Evolutionary conservation across 2,797 vertebrate genomes (phyloP), one percentile per base, ranked within the genome.

Genomic region (Pithecia hirsuta): DNA sequence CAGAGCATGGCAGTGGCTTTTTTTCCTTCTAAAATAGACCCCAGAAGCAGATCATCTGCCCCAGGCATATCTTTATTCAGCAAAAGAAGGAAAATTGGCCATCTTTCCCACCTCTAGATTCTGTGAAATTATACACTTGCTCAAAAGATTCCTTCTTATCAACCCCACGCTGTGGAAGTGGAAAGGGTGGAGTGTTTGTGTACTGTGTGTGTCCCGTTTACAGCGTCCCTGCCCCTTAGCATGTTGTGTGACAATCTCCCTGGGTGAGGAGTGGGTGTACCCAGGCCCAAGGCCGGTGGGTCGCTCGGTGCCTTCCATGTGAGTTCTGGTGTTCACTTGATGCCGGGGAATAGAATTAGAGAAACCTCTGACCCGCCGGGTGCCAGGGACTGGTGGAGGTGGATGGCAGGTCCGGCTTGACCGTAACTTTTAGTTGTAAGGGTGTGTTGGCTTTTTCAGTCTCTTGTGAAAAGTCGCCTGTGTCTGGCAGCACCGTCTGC

Each of bases 1-100:
- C 90, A 72, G 20, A 44, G 36, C 33, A 7, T 4, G 30, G 3
- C 55, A 10, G 59, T 33, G 36, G 33, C 7, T 41, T 19, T 33
- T 74, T 57, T 75, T 39, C 82, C 36, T 26, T 89, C 89, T 64
- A 50, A 64, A 83, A 33, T 33, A 5, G 6, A n/a, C 28, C 46
- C 75, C 72, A 44, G 41, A 84, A 20, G 20, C 13, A 0, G 8
- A 7, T 78, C 44, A 67, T 70, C 50, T 12, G 14, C 30, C 48
- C 75, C 64, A 2, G 0, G 15, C 8, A 0, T 7, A 4, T 13
- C 7, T 59, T 19, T 20, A n/a, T 28, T 41, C 41, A 39, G 46
- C 91, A 14, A 36, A 52, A 82, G 48, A 44, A 57, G 28, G 55
- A 41, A 33, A 83, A 2, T 61, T 19, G 30, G 61, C 70, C 28